A percentile compares a stretch with the other conserved stretches of the same genome.
phyloP scores from a whole-genome alignment of 2,888 invertebrate genomes.

The Melinaea menophilus region DNA sequence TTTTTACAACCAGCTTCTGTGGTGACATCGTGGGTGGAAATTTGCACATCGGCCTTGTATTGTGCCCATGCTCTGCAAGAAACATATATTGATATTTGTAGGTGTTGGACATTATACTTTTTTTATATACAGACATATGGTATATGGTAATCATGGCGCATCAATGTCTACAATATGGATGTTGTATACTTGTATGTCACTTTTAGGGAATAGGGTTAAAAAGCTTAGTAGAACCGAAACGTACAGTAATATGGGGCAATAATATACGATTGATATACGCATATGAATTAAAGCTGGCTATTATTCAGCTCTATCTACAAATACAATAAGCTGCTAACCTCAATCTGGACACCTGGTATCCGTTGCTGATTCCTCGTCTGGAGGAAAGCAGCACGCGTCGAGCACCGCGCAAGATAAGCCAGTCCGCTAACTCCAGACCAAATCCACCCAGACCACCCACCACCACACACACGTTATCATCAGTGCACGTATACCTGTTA shows the following conservation, averaged over 20 bases:
- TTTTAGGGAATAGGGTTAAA: too few relatives aligned
- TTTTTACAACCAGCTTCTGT: constrained; percentile 82
- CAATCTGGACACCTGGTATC: constrained; percentile 88
- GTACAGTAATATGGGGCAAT: too few relatives aligned
- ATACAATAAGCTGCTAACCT: constrained; percentile 58
- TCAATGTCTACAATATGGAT: too few relatives aligned
- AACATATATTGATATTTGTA: constrained; percentile 6
- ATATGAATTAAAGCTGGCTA: too few relatives aligned
- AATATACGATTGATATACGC: too few relatives aligned
- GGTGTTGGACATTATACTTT: neutral
- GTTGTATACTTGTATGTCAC: too few relatives aligned
- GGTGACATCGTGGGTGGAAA: constrained; percentile 85
- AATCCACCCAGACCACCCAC: constrained; percentile 94
- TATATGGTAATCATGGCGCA: too few relatives aligned
- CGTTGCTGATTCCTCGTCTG: constrained; percentile 85
- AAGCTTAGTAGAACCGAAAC: too few relatives aligned
- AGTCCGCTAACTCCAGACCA: constrained; percentile 92
- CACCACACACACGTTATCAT: constrained; percentile 76
- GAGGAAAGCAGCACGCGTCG: constrained; percentile 88
- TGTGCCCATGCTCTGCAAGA: constrained; percentile 80
- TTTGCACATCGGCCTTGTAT: constrained; percentile 82
- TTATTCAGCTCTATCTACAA: neutral
- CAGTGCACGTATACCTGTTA: constrained; percentile 71
- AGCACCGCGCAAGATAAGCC: constrained; percentile 90
- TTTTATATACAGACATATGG: too few relatives aligned